Evolutionary conservation across 2,113 vertebrate species (phyloP).

Genomic region (Trematocara unimaculatum): DNA sequence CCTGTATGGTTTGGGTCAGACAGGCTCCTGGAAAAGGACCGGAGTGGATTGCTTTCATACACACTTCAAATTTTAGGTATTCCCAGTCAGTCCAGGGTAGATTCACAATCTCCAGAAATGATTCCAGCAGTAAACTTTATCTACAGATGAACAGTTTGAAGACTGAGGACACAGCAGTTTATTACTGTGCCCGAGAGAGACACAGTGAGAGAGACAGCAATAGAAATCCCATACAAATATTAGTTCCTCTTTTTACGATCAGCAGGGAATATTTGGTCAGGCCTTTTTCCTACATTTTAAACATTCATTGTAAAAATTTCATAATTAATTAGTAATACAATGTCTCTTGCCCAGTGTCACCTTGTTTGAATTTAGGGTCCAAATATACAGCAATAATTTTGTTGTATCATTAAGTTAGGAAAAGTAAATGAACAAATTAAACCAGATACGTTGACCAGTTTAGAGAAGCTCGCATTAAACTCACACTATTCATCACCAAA

Average conservation of each 20-base stretch:
- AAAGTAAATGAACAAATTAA: background rate
- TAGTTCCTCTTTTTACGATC: background rate
- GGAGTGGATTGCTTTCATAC: background rate
- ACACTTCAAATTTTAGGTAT: fast-evolving
- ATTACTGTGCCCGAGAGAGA: background rate
- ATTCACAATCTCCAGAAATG: fast-evolving
- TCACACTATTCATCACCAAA: background rate
- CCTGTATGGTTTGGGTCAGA: background rate
- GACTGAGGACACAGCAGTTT: background rate
- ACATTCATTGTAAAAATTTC: background rate
- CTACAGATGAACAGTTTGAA: fast-evolving
- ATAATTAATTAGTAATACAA: fast-evolving
- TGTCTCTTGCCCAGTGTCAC: background rate
- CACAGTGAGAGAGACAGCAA: fast-evolving
- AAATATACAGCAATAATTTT: fast-evolving
- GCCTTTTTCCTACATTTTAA: background rate
- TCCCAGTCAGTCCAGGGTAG: background rate
- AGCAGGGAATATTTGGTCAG: fast-evolving
- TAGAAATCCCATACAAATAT: background rate
- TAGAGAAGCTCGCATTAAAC: background rate
- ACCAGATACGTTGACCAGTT: background rate
- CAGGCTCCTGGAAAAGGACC: background rate
- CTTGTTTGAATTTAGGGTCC: background rate
- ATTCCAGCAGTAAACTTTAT: fast-evolving
- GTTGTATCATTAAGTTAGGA: fast-evolving